phyloP scores from a whole-genome alignment of 2,888 invertebrate species.

The Drosophila trichaetosa region DNA sequence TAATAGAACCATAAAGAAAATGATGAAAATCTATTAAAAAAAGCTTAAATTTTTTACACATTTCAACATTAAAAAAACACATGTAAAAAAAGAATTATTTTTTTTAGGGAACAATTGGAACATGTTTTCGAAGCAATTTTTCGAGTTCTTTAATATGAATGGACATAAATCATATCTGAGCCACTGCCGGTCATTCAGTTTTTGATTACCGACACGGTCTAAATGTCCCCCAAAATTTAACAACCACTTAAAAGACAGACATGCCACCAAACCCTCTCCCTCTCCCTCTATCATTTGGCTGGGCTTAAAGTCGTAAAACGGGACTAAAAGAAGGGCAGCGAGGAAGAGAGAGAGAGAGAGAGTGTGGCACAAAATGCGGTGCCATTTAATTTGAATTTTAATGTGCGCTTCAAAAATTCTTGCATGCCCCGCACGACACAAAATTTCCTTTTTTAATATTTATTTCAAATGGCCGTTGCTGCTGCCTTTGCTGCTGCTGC shows the following conservation, averaged over 20 bases:
- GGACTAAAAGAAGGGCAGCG: not conserved
- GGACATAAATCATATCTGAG: slow-evolving; percentile 10
- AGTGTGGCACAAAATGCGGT: slow-evolving; percentile 30
- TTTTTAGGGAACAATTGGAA: not conserved
- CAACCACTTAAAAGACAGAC: slow-evolving; percentile 44
- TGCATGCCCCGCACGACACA: slow-evolving; percentile 48
- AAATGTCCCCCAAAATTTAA: slow-evolving; percentile 33
- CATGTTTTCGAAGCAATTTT: not conserved
- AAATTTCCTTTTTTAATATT: slow-evolving; percentile 61
- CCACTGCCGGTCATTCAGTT: slow-evolving; percentile 3
- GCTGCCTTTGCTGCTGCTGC: slow-evolving; percentile 13
- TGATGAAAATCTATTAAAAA: not conserved
- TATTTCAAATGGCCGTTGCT: slow-evolving; percentile 52
- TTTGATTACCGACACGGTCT: slow-evolving; percentile 17
- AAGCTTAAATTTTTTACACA: not conserved
- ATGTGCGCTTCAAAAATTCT: slow-evolving; percentile 61
- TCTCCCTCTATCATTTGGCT: not conserved
- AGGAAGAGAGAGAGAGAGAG: not conserved
- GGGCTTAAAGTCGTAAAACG: slow-evolving; percentile 51
- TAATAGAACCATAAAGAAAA: not conserved
- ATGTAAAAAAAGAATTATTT: not conserved
- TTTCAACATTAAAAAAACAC: not conserved
- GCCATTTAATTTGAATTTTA: slow-evolving; percentile 73
- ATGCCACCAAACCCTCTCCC: not conserved
- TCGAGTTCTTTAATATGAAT: slow-evolving; percentile 1